Conservation (phyloP, 92 coral and sea anemone genomes). For the Montipora capitata region DNA sequence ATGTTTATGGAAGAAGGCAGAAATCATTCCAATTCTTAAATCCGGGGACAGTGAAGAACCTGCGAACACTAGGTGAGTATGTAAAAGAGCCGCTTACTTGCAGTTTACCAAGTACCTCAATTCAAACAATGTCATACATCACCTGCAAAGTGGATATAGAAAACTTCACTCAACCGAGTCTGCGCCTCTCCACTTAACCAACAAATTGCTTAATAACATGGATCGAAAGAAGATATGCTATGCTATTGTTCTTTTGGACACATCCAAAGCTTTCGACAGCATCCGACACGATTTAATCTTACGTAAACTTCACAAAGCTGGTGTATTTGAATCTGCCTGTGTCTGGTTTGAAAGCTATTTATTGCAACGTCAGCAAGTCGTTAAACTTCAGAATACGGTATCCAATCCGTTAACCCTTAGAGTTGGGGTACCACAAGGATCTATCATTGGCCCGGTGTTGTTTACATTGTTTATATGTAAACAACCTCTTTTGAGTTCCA, state of each 20-base stretch:
- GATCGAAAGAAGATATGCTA: conserved; percentile 47
- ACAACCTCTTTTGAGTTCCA: conserved; percentile 55
- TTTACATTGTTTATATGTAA: conserved; percentile 56
- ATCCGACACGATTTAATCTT: conserved; percentile 50
- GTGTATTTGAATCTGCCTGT: conserved; percentile 23
- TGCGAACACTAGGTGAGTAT: conserved; percentile 54
- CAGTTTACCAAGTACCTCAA: conserved; percentile 41
- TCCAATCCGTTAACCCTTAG: conserved; percentile 35
- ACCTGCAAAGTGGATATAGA: conserved; percentile 67
- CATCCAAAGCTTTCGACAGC: conserved; percentile 76
- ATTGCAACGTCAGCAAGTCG: conserved; percentile 10
- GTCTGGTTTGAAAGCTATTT: conserved; percentile 34
- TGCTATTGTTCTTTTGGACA: conserved; percentile 54
- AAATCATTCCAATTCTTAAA: conserved; percentile 60
- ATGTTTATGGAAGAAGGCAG: conserved; percentile 59
- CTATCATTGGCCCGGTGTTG: conserved; percentile 49
- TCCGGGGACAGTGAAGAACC: conserved; percentile 71
- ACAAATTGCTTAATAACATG: conserved; percentile 71
- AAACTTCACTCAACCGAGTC: conserved; percentile 62
- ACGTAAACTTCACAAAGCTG: conserved; percentile 33
- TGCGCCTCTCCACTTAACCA: conserved; percentile 61
- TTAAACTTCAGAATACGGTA: conserved; percentile 23
- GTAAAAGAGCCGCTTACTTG: conserved; percentile 19
- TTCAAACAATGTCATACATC: conserved; percentile 11
- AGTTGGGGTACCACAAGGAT: conserved; percentile 61